Percentiles rank a stretch among this genome's conserved stretches.
These are phyloP conservation scores for Forficula auricularia DNA, from an alignment of 1,140 invertebrate species.

Conservation along the genomic window DNA sequence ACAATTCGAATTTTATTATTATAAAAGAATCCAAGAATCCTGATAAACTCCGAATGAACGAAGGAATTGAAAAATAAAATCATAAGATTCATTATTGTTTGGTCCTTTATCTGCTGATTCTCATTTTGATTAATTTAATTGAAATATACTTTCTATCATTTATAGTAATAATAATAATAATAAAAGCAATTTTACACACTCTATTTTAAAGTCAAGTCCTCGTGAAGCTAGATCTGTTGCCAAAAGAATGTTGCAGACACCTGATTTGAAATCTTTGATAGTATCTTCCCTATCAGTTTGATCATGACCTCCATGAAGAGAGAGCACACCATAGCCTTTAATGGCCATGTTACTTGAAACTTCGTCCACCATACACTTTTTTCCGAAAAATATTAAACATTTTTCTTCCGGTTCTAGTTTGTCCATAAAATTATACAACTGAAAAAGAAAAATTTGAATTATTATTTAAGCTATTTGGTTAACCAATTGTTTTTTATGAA, in stretches of 20 bases:
- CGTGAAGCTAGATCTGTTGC: constrained; percentile 89
- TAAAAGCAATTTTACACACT: no score
- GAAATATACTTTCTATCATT: no score
- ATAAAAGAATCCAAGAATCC: no score
- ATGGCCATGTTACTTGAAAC: constrained; percentile 60
- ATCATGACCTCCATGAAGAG: constrained; percentile 78
- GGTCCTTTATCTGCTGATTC: no score
- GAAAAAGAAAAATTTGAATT: constrained; percentile 19
- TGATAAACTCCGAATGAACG: no score
- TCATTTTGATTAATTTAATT: no score
- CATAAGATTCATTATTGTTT: no score
- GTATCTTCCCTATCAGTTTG: constrained; percentile 73
- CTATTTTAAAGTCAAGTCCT: constrained; percentile 66
- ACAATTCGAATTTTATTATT: no score
- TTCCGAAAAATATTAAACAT: constrained; percentile 74
- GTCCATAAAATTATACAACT: constrained; percentile 38
- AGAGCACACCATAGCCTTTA: constrained; percentile 44
- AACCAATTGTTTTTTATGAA: no score
- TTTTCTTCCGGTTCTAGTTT: constrained; percentile 56
- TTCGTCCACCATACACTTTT: constrained; percentile 61
- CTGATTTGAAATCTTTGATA: constrained; percentile 59
- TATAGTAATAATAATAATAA: no score
- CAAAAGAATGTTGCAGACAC: constrained; percentile 59
- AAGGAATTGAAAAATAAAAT: no score
- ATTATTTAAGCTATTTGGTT: no score